Base-by-base conservation (phyloP, 2,888 invertebrate genomes). In the Osmoderma eremita region DNA sequence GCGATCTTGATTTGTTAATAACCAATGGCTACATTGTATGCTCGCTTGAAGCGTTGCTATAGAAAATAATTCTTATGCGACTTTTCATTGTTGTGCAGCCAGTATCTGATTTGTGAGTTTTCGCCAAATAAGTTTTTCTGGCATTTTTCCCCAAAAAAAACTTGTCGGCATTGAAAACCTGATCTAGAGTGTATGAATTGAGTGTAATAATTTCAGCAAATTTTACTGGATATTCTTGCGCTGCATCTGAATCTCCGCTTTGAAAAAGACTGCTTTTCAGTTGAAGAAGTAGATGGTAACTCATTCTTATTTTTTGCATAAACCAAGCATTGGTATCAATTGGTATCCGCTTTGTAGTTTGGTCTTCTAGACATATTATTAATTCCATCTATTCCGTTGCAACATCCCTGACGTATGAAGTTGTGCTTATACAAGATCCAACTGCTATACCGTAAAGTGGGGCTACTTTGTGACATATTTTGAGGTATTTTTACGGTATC, bases 71-170 rank as follows among this genome's bases (percentile, higher is more conserved):
- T 45, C 69, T 71, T 8, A 70, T 20, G n/a, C 67, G 45, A 54
- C 65, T 66, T 51, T 72, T 71, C n/a, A 53, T 24, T 18, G 68
- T 30, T 53, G 73, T 71, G 48, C 50, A 56, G 36, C 71, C 71
- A 17, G 69, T 72, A 15, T 6, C 48, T 48, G 48, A 48, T 48
- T 48, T 48, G 48, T 48, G 48, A 48, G 48, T 15, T 15, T 48
- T 48, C 3, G 8, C 48, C 17, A 48, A 48, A 48, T 48, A 48
- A 10, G 48, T 45, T 63, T 24, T 12, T 66, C 56, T 17, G 70
- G 70, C 68, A 71, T 70, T 63, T 58, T 67, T 65, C 68, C 69
- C 66, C 63, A 71, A 42, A n/a, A n/a, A 45, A 45, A 15, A 12
- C 45, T 45, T 18, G 15, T 45, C 45, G 17, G 45, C 45, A 39